These are phyloP conservation scores for Blennius ocellaris DNA, from an alignment of 2,113 vertebrate species.

Conservation along the genomic window DNA sequence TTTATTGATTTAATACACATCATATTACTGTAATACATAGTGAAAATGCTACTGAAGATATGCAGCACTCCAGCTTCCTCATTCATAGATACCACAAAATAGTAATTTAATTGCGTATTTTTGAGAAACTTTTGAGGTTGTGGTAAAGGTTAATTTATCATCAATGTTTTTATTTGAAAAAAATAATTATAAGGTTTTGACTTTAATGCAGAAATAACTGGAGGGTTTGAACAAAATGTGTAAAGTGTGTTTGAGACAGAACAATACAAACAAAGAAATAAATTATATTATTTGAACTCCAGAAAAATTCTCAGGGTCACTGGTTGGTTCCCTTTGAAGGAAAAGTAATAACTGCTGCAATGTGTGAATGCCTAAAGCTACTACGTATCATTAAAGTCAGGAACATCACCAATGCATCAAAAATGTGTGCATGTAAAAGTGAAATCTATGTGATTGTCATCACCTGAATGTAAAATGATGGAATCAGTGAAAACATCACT, in stretches of 20 bases:
- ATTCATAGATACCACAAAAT: no score
- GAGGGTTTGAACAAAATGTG: not conserved
- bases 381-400: not conserved
- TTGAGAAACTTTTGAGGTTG: not conserved
- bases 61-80: no score
- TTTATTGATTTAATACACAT: no score
- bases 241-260: not conserved
- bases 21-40: no score
- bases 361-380: conserved; percentile 7
- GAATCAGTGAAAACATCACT: conserved; percentile 16
- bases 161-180: conserved; percentile 19
- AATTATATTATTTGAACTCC: not conserved
- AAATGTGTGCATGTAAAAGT: conserved; percentile 3
- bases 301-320: not conserved
- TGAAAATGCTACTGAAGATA: no score
- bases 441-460: conserved; percentile 16
- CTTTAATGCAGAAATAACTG: not conserved
- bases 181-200: conserved; percentile 15
- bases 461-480: conserved; percentile 18
- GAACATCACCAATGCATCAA: not conserved
- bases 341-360: not conserved
- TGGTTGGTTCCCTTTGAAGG: not conserved
- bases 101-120: no score
- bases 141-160: conserved; percentile 17
- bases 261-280: not conserved